Evolutionary conservation across 2,113 vertebrate species (phyloP), one percentile per base, ranked within the genome.

Genomic region (Ailurus styani): DNA sequence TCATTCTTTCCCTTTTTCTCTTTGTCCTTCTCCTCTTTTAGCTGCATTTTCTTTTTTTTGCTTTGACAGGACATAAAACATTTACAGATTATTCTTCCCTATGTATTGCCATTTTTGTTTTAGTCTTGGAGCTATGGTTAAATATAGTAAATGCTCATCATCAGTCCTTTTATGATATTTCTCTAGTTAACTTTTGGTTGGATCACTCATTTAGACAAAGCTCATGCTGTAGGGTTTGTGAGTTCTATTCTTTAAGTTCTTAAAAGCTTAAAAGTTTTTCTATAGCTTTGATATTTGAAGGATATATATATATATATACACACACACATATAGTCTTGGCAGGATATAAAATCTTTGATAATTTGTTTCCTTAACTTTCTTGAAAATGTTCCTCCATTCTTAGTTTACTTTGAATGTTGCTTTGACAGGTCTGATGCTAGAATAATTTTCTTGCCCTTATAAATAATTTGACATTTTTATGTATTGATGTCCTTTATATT

Each of bases 361-460:
- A n/a, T 83, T 88, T 77, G 25, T 66, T 78, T 55, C 15, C 31
- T 66, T 89, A 64, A 45, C 18, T 77, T 68, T 60, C 40, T 37
- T 90, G 60, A 84, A 64, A 90, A 75, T 82, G 8, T 6, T 90
- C 3, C n/a, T 79, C 12, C 8, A 68, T 42, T 89, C 27, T 89
- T 89, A 17, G 42, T 85, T 90, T 93, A 10, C 85, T 84, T 93
- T 77, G 79, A 77, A 57, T 62, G 14, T 50, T 72, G 23, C n/a
- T 57, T 93, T 70, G 27, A 78, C 52, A 85, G 60, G 15, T 77
- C 40, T 89, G 40, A 84, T 68, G 34, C 40, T 68, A 77, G 78
- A n/a, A 77, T 85, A 90, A 42, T 93, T 85, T 93, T 90, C 31
- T 93, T 93, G 37, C 66, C 54, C 9, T 93, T 96, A 31, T 27